Conservation (phyloP, 35 echinoderm and acorn worm genomes). For the Ophiothrix spiculata region DNA sequence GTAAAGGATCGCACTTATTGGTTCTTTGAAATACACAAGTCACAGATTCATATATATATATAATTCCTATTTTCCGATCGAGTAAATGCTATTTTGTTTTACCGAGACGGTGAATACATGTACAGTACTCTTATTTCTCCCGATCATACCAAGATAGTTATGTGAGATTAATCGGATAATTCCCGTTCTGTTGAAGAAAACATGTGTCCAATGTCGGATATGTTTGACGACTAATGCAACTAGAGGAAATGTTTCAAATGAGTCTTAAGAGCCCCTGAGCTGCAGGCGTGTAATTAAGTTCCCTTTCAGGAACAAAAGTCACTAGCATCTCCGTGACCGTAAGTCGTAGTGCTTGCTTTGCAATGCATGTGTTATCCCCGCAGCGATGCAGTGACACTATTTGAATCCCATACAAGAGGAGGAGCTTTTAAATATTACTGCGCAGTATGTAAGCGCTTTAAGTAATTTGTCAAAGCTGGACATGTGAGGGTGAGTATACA, state of each 20-base stretch:
- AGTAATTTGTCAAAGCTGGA: too few relatives aligned
- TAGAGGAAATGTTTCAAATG: conserved; percentile 2
- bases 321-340: background rate
- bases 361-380: too few relatives aligned
- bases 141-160: background rate
- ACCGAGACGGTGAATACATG: background rate
- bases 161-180: background rate
- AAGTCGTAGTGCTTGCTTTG: background rate
- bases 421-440: conserved; percentile 1
- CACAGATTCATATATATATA: too few relatives aligned
- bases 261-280: background rate
- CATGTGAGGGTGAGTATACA: too few relatives aligned
- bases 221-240: background rate
- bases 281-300: background rate
- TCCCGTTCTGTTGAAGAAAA: background rate
- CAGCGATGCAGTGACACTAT: background rate
- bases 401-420: background rate
- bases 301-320: too few relatives aligned
- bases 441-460: too few relatives aligned
- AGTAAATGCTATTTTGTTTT: background rate
- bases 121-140: background rate
- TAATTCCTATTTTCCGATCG: too few relatives aligned
- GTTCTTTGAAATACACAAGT: too few relatives aligned
- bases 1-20: too few relatives aligned
- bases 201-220: too few relatives aligned